Evolutionary conservation across 2,113 vertebrate genomes (phyloP).

Genomic region (Vidua chalybeata): DNA sequence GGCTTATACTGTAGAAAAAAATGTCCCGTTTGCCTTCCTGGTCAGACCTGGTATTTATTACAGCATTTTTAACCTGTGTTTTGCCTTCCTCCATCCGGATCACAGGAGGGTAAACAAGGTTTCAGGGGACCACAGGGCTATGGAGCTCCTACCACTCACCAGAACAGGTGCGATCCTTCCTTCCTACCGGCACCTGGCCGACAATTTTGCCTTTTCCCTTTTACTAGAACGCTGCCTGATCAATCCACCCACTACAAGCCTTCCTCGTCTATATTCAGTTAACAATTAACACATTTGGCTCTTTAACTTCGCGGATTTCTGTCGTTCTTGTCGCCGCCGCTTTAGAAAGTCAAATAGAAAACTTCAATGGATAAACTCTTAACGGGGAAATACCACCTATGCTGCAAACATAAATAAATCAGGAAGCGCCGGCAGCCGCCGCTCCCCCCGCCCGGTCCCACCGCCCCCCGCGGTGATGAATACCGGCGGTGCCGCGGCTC

Average conservation of each 20-base stretch:
- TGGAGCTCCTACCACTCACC: neutral
- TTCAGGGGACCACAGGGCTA: neutral
- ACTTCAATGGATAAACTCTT: constrained; percentile 27
- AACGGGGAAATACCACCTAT: constrained; percentile 1
- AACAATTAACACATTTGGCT: constrained; percentile 40
- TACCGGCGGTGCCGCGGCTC: neutral
- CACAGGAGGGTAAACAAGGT: neutral
- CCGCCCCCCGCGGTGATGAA: neutral
- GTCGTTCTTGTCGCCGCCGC: neutral
- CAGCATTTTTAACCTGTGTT: neutral
- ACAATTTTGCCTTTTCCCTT: neutral
- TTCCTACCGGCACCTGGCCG: neutral
- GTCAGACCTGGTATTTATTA: neutral
- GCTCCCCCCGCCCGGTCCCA: neutral
- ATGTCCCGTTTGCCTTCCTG: neutral
- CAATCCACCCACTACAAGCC: neutral
- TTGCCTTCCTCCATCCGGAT: neutral
- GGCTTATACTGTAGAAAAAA: neutral
- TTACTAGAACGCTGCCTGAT: neutral
- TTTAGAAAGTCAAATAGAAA: constrained; percentile 37
- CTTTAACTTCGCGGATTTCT: neutral
- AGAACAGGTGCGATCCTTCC: neutral
- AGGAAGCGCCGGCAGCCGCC: neutral
- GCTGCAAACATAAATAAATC: neutral
- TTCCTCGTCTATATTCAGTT: constrained; percentile 10